Conservation (phyloP, 2,888 invertebrate species). For the Diarsia dahlii region DNA sequence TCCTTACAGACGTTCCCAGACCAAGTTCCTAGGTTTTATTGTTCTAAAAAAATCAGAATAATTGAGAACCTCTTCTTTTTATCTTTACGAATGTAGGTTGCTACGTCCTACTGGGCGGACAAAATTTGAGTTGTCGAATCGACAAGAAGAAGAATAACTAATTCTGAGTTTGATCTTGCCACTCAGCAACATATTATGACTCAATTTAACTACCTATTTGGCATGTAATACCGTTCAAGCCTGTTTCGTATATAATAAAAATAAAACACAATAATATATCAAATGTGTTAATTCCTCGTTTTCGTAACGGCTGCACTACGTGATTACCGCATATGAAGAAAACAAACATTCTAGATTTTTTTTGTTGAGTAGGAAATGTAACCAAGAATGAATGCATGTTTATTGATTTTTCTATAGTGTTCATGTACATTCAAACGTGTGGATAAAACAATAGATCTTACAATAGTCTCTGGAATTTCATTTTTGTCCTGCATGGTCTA, state of each 20-base stretch:
- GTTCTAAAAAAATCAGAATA: neutral
- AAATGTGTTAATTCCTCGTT: conserved; percentile 40
- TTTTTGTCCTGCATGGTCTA: neutral
- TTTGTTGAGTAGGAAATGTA: conserved; percentile 31
- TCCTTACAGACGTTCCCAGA: conserved; percentile 7
- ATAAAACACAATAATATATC: conserved; percentile 14
- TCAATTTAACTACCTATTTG: neutral
- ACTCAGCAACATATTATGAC: conserved; percentile 12
- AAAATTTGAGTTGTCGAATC: no score
- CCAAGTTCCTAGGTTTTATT: neutral
- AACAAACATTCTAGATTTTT: conserved; percentile 45
- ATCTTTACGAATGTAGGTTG: neutral
- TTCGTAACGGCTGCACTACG: conserved; percentile 38
- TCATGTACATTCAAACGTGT: conserved; percentile 6
- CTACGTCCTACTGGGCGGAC: no score
- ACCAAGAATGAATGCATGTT: conserved; percentile 23
- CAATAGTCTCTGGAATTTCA: conserved; percentile 17
- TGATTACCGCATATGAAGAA: conserved; percentile 26
- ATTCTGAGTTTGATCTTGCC: conserved; percentile 4
- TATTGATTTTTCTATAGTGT: conserved; percentile 16
- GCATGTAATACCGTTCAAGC: conserved; percentile 26
- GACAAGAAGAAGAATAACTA: no score
- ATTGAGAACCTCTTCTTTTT: neutral
- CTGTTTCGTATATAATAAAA: conserved; percentile 35
- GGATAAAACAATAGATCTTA: conserved; percentile 29